Evolutionary conservation across 2,113 vertebrate genomes (phyloP), one percentile per base, ranked within the genome.

Genomic region (Chaenocephalus aceratus): DNA sequence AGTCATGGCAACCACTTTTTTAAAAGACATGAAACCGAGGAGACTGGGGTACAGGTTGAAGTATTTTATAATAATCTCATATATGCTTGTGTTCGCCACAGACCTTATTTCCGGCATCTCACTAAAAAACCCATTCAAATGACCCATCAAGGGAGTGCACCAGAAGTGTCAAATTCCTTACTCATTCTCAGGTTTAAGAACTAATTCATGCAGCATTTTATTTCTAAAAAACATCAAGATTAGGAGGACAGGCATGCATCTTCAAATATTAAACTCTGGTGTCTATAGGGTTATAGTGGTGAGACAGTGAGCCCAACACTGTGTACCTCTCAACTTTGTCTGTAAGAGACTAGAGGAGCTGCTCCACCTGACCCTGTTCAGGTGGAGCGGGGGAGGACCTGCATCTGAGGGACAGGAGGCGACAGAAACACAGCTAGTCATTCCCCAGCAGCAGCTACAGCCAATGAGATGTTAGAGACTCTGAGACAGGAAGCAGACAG

Each of bases 281-380:
- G 26, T 77, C 34, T 77, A 45, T 61, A 45, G 48, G 36, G 36
- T 71, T 51, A 13, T 6, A 65, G 51, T 9, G 9, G 82, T 77
- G 75, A 86, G 59, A 64, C 45, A 63, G 30, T 67, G 49, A 41
- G 34, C 41, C 49, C n/a, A 2, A 79, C 77, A 75, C 75, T 70
- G 26, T 74, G 79, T 95, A 95, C 94, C 94, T 95, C 93, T 94
- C 88, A 88, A 88, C 89, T 94, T 95, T 88, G 90, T 91, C 91
- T 95, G 93, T 85, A 95, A 87, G 80, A 96, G 93, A 89, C 87
- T 93, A 89, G 94, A 93, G 77, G 95, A 95, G 94, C 95, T 95
- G 90, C 93, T 89, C 93, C 95, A 94, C 67, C 89, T 95, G 89
- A 88, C 91, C 84, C 94, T 95, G 93, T 88, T 93, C 92, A 94